Base-by-base conservation (phyloP, 1,140 invertebrate species). In the Drosophila micromelanica region DNA sequence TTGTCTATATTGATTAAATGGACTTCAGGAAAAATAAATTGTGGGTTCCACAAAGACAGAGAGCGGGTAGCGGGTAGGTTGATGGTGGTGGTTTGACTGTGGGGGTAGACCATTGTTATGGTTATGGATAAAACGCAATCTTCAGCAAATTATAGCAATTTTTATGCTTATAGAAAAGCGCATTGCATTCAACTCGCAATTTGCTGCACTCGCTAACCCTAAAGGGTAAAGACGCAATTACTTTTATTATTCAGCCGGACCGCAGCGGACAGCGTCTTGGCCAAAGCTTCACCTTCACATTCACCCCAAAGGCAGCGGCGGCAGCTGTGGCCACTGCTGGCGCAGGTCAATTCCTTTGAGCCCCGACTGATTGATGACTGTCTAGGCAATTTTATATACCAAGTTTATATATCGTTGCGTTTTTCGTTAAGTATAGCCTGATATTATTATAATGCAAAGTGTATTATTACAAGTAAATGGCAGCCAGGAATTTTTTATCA, bases 71-170 rank as follows among this genome's bases (percentile, higher is more conserved):
- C 35, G 23, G 11, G n/a, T n/a, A 11, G 55, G 43, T 27, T 17
- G 9, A n/a, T 27, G 32, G 32, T 32, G 38, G 35, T 37, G 37
- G 51, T 12, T 35, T 45, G 30, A 13, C 20, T 27, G 45, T 12
- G 43, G 51, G 54, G 52, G 30, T 35, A 37, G 56, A 61, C 56
- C 74, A 63, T 42, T 69, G 76, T 87, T 89, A 89, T 73, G 70
- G 70, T 73, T 73, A 73, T 87, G 84, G 80, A 87, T 87, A 89
- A 87, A 91, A 89, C 73, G 75, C 76, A 91, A 91, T 91, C 84
- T 90, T 73, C 63, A 78, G 76, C 75, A 91, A 91, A 91, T 91
- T 91, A 91, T 91, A 91, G 90, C 82, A 91, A 90, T 91, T 91
- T 91, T 85, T 78, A 79, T 84, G 84, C 80, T 89, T 87, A 89